These are phyloP conservation scores for Microplitis demolitor DNA, from an alignment of 1,140 invertebrate species.

Conservation along the genomic window DNA sequence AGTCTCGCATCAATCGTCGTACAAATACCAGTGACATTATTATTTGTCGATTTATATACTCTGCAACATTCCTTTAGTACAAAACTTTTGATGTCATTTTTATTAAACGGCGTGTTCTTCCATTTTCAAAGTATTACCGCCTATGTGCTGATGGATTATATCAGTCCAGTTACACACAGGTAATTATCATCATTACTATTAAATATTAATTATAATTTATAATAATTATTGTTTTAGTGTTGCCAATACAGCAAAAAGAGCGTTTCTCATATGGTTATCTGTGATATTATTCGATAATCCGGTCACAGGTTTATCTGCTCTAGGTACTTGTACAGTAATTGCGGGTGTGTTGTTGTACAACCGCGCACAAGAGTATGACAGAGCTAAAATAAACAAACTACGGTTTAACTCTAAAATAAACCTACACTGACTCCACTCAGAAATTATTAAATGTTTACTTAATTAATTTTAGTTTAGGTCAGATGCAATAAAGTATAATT, in stretches of 20 bases:
- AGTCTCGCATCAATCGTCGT: slow-evolving; percentile 79
- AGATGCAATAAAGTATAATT: too few species aligned
- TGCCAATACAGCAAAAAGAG: slow-evolving; percentile 84
- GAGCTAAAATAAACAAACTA: slow-evolving; percentile 44
- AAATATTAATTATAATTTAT: neutral
- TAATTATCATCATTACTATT: slow-evolving; percentile 48
- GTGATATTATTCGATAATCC: slow-evolving; percentile 81
- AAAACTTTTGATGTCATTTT: slow-evolving; percentile 67
- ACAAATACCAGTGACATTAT: slow-evolving; percentile 76
- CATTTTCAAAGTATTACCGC: slow-evolving; percentile 88
- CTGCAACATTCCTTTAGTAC: slow-evolving; percentile 61
- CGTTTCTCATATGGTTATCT: slow-evolving; percentile 83
- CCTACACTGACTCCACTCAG: slow-evolving; percentile 42
- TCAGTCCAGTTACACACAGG: slow-evolving; percentile 87
- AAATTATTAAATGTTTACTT: too few species aligned
- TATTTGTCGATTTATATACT: slow-evolving; percentile 70
- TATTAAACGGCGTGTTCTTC: slow-evolving; percentile 82
- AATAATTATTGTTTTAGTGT: slow-evolving; percentile 67
- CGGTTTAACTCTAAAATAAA: slow-evolving; percentile 54
- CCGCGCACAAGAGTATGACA: slow-evolving; percentile 69
- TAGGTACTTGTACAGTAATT: slow-evolving; percentile 78
- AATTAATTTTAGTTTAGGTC: neutral
- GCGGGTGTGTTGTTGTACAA: slow-evolving; percentile 81
- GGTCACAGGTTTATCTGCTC: slow-evolving; percentile 76
- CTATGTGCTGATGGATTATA: slow-evolving; percentile 85